phyloP scores from a whole-genome alignment of 2,113 vertebrate genomes.

The Pyrgilauda ruficollis region DNA sequence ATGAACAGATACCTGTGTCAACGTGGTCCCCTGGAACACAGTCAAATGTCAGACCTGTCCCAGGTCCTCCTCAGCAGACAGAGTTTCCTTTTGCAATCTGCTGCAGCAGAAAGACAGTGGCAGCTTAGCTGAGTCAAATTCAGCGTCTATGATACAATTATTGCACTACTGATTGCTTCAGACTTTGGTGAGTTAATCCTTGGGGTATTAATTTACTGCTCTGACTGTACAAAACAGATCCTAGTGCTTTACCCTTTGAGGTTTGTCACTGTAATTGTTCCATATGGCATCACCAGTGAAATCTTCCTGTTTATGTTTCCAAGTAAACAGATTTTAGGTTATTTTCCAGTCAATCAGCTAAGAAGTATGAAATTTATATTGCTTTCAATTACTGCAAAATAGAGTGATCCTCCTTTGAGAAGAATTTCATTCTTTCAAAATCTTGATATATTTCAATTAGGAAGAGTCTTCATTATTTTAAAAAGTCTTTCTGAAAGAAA shows the following conservation, averaged over 20 bases:
- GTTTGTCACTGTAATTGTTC: conserved; percentile 20
- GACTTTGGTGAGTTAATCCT: conserved; percentile 6
- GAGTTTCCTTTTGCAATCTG: background rate
- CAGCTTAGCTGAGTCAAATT: conserved; percentile 6
- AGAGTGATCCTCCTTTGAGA: background rate
- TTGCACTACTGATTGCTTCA: conserved; percentile 44
- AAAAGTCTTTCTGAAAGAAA: background rate
- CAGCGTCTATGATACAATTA: conserved; percentile 50
- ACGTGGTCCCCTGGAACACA: background rate
- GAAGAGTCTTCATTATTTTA: background rate
- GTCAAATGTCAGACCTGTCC: background rate
- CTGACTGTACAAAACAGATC: conserved; percentile 21
- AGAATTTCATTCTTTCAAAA: background rate
- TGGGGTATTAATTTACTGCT: conserved; percentile 63
- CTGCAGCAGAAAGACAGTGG: background rate
- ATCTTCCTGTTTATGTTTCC: background rate
- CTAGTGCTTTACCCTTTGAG: conserved; percentile 3
- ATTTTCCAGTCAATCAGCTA: background rate
- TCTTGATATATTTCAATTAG: background rate
- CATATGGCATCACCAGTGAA: background rate
- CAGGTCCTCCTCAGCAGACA: background rate
- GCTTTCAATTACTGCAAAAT: background rate
- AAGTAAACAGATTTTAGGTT: background rate
- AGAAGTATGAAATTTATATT: background rate
- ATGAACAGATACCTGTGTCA: conserved; percentile 28